Evolutionary conservation across 2,113 vertebrate genomes (phyloP).

Genomic region (Nycticorax nycticorax): DNA sequence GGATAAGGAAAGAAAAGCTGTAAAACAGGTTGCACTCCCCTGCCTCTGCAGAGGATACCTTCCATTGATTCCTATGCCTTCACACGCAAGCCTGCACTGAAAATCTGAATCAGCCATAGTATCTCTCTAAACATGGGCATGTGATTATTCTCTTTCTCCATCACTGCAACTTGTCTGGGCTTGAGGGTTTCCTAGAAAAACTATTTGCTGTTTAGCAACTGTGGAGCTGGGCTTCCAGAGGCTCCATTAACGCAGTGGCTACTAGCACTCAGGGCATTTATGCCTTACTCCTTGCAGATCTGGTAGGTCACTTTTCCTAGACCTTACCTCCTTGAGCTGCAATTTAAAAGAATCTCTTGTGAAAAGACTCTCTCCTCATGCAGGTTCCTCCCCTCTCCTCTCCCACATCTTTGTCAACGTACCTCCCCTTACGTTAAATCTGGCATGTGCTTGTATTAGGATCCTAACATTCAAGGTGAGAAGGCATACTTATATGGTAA

Average conservation of each 20-base stretch:
- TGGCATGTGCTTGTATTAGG: background rate
- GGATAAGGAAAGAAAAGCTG: background rate
- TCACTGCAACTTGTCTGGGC: background rate
- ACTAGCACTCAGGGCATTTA: background rate
- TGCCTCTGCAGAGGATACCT: background rate
- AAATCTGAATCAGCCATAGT: background rate
- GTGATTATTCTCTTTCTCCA: background rate
- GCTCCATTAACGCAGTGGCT: background rate
- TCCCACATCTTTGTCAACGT: background rate
- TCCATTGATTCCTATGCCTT: background rate
- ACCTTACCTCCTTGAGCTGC: background rate
- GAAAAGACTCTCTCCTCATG: background rate
- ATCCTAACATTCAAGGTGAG: background rate
- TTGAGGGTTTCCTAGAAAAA: background rate
- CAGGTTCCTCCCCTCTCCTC: background rate
- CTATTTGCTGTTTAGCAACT: background rate
- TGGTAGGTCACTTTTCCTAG: background rate
- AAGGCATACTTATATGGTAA: background rate
- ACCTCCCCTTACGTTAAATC: background rate
- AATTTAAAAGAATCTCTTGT: background rate
- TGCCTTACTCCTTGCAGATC: background rate
- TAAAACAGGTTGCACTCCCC: background rate
- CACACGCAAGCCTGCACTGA: background rate
- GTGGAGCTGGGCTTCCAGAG: background rate
- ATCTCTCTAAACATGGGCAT: background rate